Conservation (phyloP, 2,797 vertebrate species). For the Salarias fasciatus region DNA sequence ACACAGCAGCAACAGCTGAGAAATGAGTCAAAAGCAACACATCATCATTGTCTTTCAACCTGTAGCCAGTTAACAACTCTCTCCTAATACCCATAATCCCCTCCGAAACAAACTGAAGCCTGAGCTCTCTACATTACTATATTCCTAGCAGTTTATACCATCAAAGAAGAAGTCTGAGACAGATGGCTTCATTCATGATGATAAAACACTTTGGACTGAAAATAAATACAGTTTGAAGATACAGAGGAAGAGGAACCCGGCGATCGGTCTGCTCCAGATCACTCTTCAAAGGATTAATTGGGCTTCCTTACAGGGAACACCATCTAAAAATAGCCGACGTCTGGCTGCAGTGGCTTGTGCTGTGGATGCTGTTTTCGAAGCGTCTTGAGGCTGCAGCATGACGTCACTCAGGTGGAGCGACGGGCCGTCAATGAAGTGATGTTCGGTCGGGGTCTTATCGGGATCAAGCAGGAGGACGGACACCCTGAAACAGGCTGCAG, state of each 20-base stretch:
- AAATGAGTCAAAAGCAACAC: background rate
- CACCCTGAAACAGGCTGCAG: slow-evolving; percentile 4
- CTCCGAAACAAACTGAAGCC: background rate
- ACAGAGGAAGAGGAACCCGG: slow-evolving; percentile 25
- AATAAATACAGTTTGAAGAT: slow-evolving; percentile 42
- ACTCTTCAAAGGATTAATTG: slow-evolving; percentile 46
- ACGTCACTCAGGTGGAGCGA: slow-evolving; percentile 56
- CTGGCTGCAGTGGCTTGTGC: slow-evolving; percentile 11
- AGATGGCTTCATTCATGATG: no score
- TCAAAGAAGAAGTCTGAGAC: no score
- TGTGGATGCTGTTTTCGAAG: slow-evolving; percentile 25
- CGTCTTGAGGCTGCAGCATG: slow-evolving; percentile 47
- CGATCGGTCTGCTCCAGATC: slow-evolving; percentile 23
- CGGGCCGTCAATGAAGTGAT: slow-evolving; percentile 35
- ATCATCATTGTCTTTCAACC: background rate
- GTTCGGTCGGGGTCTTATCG: slow-evolving; percentile 57
- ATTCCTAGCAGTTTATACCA: slow-evolving; percentile 10
- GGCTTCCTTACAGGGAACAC: slow-evolving; percentile 52
- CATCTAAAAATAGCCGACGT: slow-evolving; percentile 57
- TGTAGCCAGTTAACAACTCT: background rate
- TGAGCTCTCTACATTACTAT: background rate
- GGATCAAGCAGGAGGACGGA: slow-evolving; percentile 29
- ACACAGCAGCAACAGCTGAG: background rate
- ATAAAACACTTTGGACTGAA: slow-evolving; percentile 7
- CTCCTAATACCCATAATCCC: no score